A percentile compares a stretch with the other conserved stretches of the same genome.
Conservation (phyloP, 2,888 invertebrate genomes). For the Drosophila borborema region DNA sequence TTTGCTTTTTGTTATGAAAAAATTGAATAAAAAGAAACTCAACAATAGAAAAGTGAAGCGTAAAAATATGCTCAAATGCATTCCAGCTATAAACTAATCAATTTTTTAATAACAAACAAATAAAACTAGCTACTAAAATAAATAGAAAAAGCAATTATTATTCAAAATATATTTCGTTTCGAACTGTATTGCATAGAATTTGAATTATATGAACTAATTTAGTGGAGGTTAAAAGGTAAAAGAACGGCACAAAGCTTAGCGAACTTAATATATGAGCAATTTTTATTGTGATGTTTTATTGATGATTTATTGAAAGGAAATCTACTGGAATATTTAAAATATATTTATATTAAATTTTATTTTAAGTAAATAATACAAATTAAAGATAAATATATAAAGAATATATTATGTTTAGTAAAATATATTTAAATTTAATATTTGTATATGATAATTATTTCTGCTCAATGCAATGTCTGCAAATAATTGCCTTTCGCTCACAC, state of each 20-base stretch:
- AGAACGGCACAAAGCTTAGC: too few species aligned
- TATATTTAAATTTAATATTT: too few species aligned
- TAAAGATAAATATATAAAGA: not conserved
- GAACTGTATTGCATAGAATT: not conserved
- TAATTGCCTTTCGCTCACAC: too few species aligned
- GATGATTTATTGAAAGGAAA: not conserved
- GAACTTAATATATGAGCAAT: not conserved
- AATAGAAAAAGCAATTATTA: slow-evolving; percentile 1
- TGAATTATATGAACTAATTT: not conserved
- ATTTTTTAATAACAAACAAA: slow-evolving; percentile 2
- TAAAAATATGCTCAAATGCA: not conserved
- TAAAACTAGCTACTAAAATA: not conserved
- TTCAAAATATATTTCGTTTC: not conserved
- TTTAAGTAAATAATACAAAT: too few species aligned
- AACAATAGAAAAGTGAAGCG: slow-evolving; percentile 18
- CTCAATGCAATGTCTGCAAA: too few species aligned
- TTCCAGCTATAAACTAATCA: slow-evolving; percentile 5
- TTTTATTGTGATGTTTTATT: not conserved
- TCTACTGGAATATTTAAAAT: not conserved
- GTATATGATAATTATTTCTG: too few species aligned
- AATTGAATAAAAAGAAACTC: slow-evolving; percentile 8
- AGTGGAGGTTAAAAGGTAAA: not conserved
- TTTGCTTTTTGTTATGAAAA: not conserved
- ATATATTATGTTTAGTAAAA: too few species aligned
- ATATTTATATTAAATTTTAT: not conserved